A percentile compares a stretch with the other conserved stretches of the same genome.
Evolutionary conservation across 2,888 invertebrate species (phyloP).

Genomic region (Leptopilina drosophilae): DNA sequence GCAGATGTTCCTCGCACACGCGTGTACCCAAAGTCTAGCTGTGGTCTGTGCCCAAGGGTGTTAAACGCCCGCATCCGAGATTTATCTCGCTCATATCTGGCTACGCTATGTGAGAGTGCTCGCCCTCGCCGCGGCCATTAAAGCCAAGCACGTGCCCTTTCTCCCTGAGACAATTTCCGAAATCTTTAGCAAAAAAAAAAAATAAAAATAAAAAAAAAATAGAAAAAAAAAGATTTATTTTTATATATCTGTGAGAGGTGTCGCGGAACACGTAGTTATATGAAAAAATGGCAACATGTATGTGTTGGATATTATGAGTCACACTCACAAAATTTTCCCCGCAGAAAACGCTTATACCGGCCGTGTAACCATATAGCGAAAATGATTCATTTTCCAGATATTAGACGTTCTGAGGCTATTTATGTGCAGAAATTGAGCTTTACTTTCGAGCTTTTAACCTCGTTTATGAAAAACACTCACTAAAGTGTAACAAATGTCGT

Average conservation of each 20-base stretch:
- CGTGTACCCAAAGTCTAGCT: constrained; percentile 45
- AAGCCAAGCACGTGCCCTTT: constrained; percentile 62
- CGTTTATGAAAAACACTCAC: background rate
- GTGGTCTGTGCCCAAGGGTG: constrained; percentile 60
- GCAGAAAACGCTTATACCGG: background rate
- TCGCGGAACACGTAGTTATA: constrained; percentile 44
- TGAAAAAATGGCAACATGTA: constrained; percentile 34
- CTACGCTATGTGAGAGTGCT: constrained; percentile 49
- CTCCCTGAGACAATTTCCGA: constrained; percentile 64
- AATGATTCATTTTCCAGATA: constrained; percentile 13
- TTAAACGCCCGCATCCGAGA: constrained; percentile 71
- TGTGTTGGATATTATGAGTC: constrained; percentile 46
- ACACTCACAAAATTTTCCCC: constrained; percentile 4
- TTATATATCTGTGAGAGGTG: constrained; percentile 39
- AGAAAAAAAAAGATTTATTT: constrained; percentile 43
- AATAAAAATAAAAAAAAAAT: too few relatives aligned
- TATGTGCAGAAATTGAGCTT: background rate
- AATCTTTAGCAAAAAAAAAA: constrained; percentile 55
- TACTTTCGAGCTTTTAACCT: background rate
- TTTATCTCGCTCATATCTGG: constrained; percentile 74
- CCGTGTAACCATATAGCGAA: background rate
- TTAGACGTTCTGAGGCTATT: background rate
- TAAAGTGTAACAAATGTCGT: too few relatives aligned
- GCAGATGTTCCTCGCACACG: constrained; percentile 60
- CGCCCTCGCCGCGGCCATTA: constrained; percentile 51